A percentile compares a stretch with the other conserved stretches of the same genome.
Conservation (phyloP, 1,140 invertebrate genomes). For the Diploscapter pachys region DNA sequence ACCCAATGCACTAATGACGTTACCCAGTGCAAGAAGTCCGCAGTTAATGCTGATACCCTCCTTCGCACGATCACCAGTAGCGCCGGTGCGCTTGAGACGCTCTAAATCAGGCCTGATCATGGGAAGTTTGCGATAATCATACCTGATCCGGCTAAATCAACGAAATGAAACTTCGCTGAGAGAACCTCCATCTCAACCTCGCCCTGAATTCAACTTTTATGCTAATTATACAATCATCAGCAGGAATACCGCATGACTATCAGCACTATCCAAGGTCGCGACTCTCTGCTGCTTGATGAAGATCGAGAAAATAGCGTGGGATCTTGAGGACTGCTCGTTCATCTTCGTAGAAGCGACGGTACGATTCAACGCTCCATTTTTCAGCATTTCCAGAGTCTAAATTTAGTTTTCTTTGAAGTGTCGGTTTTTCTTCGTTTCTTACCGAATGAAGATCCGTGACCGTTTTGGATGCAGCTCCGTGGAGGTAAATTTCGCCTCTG, state of each 20-base stretch:
- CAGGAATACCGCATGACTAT: no score
- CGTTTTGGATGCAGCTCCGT: slow-evolving; percentile 77
- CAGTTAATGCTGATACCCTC: slow-evolving; percentile 66
- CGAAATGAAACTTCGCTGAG: slow-evolving; percentile 65
- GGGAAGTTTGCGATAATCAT: no score
- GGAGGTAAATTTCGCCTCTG: slow-evolving; percentile 78
- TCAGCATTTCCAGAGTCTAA: slow-evolving; percentile 47
- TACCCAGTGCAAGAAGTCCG: slow-evolving; percentile 73
- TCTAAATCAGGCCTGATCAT: slow-evolving; percentile 42
- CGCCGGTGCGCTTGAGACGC: slow-evolving; percentile 64
- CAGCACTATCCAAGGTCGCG: background rate
- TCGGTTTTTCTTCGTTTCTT: slow-evolving; percentile 19
- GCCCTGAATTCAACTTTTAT: background rate
- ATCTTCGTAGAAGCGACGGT: slow-evolving; percentile 78
- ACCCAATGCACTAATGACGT: slow-evolving; percentile 64
- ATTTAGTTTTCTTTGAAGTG: background rate
- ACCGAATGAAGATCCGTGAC: slow-evolving; percentile 76
- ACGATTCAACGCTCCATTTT: slow-evolving; percentile 49
- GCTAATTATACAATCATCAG: no score
- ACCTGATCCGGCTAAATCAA: slow-evolving; percentile 64
- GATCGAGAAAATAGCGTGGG: slow-evolving; percentile 83
- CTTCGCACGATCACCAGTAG: slow-evolving; percentile 64
- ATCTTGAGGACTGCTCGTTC: slow-evolving; percentile 90
- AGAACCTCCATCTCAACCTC: slow-evolving; percentile 62
- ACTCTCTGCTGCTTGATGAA: slow-evolving; percentile 45